Evolutionary conservation across 2,797 vertebrate species (phyloP), one percentile per base, ranked within the genome.

Genomic region (Phrynocephalus vlangalii): DNA sequence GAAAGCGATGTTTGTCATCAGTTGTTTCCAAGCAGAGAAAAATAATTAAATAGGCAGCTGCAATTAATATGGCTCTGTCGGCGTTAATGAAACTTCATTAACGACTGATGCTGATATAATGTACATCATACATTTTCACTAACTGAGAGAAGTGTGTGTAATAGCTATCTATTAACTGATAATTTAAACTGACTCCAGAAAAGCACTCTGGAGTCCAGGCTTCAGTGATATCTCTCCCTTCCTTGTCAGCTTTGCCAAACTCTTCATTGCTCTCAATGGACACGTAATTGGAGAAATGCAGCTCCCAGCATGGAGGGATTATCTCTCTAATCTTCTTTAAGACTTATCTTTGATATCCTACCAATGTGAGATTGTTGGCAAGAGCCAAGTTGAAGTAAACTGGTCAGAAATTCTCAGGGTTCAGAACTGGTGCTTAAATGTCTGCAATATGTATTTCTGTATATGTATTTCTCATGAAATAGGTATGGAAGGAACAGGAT

Each of bases 311-410:
- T 82, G 90, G 92, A 91, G 91, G 89, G 91, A 94, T 95, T 94
- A 94, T 92, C 94, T 93, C 89, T 83, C 83, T 95, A 94, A 95
- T 94, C 94, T 94, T 85, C 80, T 88, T 93, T 92, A 91, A 94
- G 92, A 83, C 93, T 88, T 91, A 48, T 76, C 86, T 86, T 0
- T 81, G 90, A 91, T 89, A 90, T 90, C 88, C 86, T 92, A 83
- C 92, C 89, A 90, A 72, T 92, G 87, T 82, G 85, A 91, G 77
- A 84, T 87, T 88, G 91, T 87, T 90, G 84, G 80, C 91, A 88
- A 87, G 72, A 93, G 79, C 84, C 85, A 90, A 91, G 77, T 91
- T 89, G n/a, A 88, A 86, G 91, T 86, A 85, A 94, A 90, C 73
- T 50, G 88, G 84, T 86, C 48, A 83, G 84, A 93, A 93, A 94